Base-by-base conservation (phyloP, 2,888 invertebrate species). In the Temnothorax ravouxi region DNA sequence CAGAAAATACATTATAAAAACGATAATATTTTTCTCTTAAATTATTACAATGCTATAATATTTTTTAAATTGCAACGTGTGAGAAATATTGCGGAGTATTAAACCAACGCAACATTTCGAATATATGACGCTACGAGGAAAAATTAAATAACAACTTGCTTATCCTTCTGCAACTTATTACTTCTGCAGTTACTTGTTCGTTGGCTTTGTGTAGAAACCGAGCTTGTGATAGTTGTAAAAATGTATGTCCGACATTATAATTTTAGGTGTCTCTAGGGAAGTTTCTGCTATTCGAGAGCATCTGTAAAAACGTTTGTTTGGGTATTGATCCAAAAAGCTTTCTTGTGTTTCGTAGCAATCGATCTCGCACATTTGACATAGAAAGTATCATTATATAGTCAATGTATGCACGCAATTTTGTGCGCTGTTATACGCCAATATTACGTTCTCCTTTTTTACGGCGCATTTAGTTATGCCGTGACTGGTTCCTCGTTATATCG, bases 81-180 rank as follows among this genome's bases (percentile, higher is more conserved):
- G 44, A 44, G 44, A 44, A 47, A 79, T 21, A 25, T 74, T 21
- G 8, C 34, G 21, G 15, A 47, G 21, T 25, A 38, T 29, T 38
- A 47, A 59, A 67, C n/a, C 38, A 38, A 50, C 29, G n/a, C 38
- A 38, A 50, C 52, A n/a, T n/a, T 15, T 21, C 11, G 54, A 47
- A 79, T 47, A 47, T 25, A 72, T 13, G 34, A 71, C 38, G 59
- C 18, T 5, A 25, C 56, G 34, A 25, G 79, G 59, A 59, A 79
- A 47, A 79, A 64, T 76, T 52, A 64, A 64, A 38, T 72, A 59
- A 79, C 15, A 72, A 79, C 41, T 79, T 50, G 59, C 25, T 79
- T 72, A 72, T 79, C 74, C 59, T 79, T 59, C 59, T 50, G 47
- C 59, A 59, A 79, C 56, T 72, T 79, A 47, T 38, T 72, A 34